phyloP scores from a whole-genome alignment of 2,113 vertebrate genomes.

The Hippolais icterina region DNA sequence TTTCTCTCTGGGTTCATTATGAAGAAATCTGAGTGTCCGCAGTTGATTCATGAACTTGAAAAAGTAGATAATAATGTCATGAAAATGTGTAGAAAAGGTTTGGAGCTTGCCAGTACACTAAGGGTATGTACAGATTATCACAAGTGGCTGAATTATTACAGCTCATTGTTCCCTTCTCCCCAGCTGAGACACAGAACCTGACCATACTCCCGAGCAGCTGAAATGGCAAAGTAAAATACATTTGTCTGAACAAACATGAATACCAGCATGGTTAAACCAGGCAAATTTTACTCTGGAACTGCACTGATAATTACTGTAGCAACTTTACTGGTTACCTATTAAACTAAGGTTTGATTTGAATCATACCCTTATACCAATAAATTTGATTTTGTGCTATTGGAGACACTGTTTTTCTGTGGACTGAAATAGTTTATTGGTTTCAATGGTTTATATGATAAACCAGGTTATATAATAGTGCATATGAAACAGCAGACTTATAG shows the following conservation, averaged over 20 bases:
- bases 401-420: background rate
- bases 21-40: background rate
- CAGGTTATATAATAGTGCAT: background rate
- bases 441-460: background rate
- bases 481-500: background rate
- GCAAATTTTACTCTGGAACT: background rate
- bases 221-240: background rate
- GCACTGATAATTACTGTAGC: background rate
- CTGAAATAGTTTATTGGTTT: background rate
- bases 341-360: slow-evolving; percentile 8
- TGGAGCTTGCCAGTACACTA: background rate
- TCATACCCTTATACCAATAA: background rate
- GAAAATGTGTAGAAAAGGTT: background rate
- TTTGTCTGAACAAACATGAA: background rate
- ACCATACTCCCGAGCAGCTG: background rate
- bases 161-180: background rate
- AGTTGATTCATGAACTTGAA: background rate
- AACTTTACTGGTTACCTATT: slow-evolving; percentile 23
- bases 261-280: background rate
- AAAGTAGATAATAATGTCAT: background rate
- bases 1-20: background rate
- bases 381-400: background rate
- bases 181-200: background rate
- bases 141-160: background rate
- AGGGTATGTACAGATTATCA: background rate